These are phyloP conservation scores for Priocnemis perturbator DNA, from an alignment of 2,888 invertebrate genomes.

Conservation along the genomic window DNA sequence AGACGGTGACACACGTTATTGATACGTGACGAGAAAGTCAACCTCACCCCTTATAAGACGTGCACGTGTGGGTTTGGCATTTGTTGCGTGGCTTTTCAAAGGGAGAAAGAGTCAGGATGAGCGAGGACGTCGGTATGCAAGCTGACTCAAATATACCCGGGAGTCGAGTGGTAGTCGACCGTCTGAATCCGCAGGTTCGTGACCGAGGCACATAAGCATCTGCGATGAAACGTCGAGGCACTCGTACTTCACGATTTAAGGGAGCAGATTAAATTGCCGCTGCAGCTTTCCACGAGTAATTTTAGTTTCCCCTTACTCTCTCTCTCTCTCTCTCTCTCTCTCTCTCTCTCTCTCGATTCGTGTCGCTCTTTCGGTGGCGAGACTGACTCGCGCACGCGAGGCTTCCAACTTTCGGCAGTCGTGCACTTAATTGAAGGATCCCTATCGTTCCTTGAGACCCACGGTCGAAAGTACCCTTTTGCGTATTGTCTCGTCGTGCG, in stretches of 20 bases:
- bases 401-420: conserved; percentile 32
- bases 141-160: conserved; percentile 42
- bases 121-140: conserved; percentile 52
- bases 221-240: conserved; percentile 51
- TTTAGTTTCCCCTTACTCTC: conserved; percentile 12
- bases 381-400: conserved; percentile 30
- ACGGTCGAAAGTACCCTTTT: no score
- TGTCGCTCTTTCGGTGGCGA: conserved; percentile 2
- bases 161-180: conserved; percentile 21
- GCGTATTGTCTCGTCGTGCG: conserved; percentile 4
- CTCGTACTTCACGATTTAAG: conserved; percentile 55
- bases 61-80: conserved; percentile 51
- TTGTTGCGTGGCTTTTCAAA: conserved; percentile 43
- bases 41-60: conserved; percentile 22
- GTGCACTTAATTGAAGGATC: conserved; percentile 15
- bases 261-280: conserved; percentile 41
- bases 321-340: background rate
- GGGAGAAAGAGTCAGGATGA: conserved; percentile 47
- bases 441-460: conserved; percentile 22
- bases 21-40: conserved; percentile 53
- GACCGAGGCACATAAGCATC: conserved; percentile 62
- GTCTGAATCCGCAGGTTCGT: conserved; percentile 53
- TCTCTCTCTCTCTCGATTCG: no score
- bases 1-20: conserved; percentile 49
- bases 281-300: conserved; percentile 27